Base-by-base conservation (phyloP, 2,113 vertebrate genomes). In the Lates calcarifer region DNA sequence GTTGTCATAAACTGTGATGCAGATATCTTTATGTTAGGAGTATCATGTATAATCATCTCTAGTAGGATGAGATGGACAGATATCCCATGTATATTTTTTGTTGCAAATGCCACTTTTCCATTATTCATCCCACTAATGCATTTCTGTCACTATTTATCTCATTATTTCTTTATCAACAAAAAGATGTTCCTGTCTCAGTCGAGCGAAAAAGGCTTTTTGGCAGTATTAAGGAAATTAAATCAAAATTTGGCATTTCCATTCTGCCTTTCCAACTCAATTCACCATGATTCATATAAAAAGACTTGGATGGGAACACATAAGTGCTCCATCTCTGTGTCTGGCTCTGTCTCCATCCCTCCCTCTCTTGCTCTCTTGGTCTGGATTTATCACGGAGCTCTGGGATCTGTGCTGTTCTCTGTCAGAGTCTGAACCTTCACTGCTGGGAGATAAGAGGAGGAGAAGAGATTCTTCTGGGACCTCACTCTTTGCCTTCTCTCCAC, bases 251-350 rank as follows among this genome's bases (percentile, higher is more conserved):
- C 70, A 60, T 74, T 67, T 75, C 45, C 12, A 26, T 68, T 81
- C 62, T 67, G 43, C 65, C 41, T 51, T 31, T 45, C 56, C 37
- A 60, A 37, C 37, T 35, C 9, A 73, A 39, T 39, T 22, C 61
- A 31, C 60, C n/a, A 39, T 74, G 69, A 81, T 57, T 73, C 78
- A 74, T 69, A 47, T 41, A 43, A 77, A 76, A 24, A 66, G 51
- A 77, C 63, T 67, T 67, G 63, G 63, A 67, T 68, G 12, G 65
- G 53, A 51, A 51, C 22, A 31, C 6, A 37, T 43, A 43, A 43
- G n/a, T 4, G 22, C 63, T 66, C 62, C 28, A 29, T 37, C 18
- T 61, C 18, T 61, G 33, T 13, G 57, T 33, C 57, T 33, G 57
- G 57, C 57, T 60, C 57, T 33, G 56, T 31, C 26, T 29, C 28